phyloP scores from a whole-genome alignment of 2,888 invertebrate species.

The Hermaeophaga mercurialis region DNA sequence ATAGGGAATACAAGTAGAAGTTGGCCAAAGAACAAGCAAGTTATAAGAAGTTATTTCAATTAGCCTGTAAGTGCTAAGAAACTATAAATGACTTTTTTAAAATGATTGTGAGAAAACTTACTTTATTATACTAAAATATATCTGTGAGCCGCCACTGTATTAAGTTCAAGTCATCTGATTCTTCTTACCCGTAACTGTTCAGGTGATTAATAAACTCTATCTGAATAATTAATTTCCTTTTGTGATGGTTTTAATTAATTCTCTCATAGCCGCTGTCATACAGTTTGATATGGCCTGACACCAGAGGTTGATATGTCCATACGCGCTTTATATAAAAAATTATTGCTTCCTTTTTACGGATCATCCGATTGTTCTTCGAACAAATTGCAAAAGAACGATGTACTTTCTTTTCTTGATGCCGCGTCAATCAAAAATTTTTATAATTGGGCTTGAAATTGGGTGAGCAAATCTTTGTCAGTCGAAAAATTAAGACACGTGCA shows the following conservation, averaged over 20 bases:
- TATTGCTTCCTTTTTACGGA: conserved; percentile 5
- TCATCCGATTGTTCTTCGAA: conserved; percentile 18
- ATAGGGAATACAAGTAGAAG: too few species aligned
- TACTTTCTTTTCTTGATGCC: conserved; percentile 15
- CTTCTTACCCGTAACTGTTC: conserved; percentile 30
- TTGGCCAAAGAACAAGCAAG: too few species aligned
- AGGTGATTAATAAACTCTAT: conserved; percentile 39
- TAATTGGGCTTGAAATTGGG: conserved; percentile 13
- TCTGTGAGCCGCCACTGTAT: conserved; percentile 8
- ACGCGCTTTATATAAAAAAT: conserved; percentile 9
- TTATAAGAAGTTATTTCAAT: too few species aligned
- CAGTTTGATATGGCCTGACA: conserved; percentile 36
- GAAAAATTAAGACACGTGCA: too few species aligned
- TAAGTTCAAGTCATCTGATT: conserved; percentile 21
- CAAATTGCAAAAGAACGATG: conserved; percentile 3
- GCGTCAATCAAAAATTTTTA: conserved; percentile 15
- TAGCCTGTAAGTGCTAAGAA: too few species aligned
- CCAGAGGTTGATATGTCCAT: conserved; percentile 11
- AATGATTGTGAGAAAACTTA: too few species aligned
- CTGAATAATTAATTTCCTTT: conserved; percentile 42
- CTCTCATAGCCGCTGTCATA: conserved; percentile 37
- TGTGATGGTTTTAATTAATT: conserved; percentile 41
- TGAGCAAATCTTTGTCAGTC: too few species aligned
- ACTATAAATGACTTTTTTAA: too few species aligned
- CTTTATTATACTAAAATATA: too few species aligned